Evolutionary conservation across 2,113 vertebrate genomes (phyloP), one percentile per base, ranked within the genome.

Genomic region (Heptranchias perlo): DNA sequence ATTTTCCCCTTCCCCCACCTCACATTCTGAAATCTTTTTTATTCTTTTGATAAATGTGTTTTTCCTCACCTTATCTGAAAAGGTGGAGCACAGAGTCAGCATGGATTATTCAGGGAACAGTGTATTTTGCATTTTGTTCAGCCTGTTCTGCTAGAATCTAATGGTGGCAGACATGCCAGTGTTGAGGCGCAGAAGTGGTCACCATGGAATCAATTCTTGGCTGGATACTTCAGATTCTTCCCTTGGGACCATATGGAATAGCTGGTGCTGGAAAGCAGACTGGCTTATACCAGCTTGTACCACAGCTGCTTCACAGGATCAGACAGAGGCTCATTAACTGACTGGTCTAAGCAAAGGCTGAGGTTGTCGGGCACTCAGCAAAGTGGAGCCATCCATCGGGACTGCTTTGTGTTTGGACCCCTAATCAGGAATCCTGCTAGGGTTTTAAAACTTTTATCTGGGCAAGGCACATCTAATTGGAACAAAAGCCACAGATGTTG

Each of bases 361-460:
- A 35, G 3, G n/a, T 94, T 64, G 91, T 14, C 44, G 58, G 44
- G 25, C 23, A 64, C 61, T 94, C 91, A 44, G 62, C 92, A 64
- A 64, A 94, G 28, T 47, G 31, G 62, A 94, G 92, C 39, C 39
- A 25, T 44, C 92, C 92, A 65, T 94, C 21, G 61, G 92, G 62
- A 65, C 21, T 65, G 23, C 62, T 65, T 94, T 94, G 25, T 94
- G 62, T 25, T 23, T 94, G n/a, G 92, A 65, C 21, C 39, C 52
- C 11, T 94, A 65, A 94, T 65, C 62, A 94, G 39, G n/a, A 94
- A 94, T 65, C 44, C 92, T 67, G 54, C 89, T 62, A 25, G 62
- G 62, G 7, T 65, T 94, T 94, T 94, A 6, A 94, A 94, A 94
- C 92, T 65, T 94, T 94, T 94, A 94, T 94, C 62, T 44, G 61